Evolutionary conservation across 92 coral and sea anemone genomes (phyloP), one percentile per base, ranked within the genome.

Genomic region (Paramuricea clavata): DNA sequence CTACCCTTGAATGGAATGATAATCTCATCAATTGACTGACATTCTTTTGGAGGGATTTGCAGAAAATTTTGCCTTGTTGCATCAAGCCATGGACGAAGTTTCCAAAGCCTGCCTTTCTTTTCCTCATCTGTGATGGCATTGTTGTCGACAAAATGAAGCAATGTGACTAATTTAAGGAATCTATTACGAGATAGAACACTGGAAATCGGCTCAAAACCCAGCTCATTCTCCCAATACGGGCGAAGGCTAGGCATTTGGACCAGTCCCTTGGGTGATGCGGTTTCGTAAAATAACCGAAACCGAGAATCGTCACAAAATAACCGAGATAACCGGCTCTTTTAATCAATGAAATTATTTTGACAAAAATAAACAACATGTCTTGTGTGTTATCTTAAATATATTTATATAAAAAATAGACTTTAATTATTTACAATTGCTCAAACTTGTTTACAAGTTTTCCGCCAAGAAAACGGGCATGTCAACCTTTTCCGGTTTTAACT

Each of bases 111-210:
- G 25, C 25, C 54, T 71, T 71, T 68, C 41, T 71, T 71, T 32
- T 27, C 74, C 27, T 68, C 74, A 28, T 68, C 42, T 12, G 42
- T 68, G 19, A 68, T 35, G 22, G 74, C 25, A 17, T 32, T 68
- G 47, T 68, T 68, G 69, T 61, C 35, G 2, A 61, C 69, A 61
- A 61, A 61, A 61, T 61, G 69, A 4, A 61, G 17, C 27, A 68
- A 28, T 1, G 74, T 68, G 2, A 68, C 7, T 15, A 68, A 27
- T 36, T 68, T 68, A 10, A 68, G 30, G 17, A 68, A 68, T 2
- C 25, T 41, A 36, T 68, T 22, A 36, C 74, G 42, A 36, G 74
- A 32, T 5, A 68, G 1, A 2, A 68, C 43, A 68, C 74, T 32
- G 43, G 74, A 12, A 26, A 68, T 17, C 3, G 74, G 47, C 17